Evolutionary conservation across 2,888 invertebrate species (phyloP).

Genomic region (Crepidodera aurea): DNA sequence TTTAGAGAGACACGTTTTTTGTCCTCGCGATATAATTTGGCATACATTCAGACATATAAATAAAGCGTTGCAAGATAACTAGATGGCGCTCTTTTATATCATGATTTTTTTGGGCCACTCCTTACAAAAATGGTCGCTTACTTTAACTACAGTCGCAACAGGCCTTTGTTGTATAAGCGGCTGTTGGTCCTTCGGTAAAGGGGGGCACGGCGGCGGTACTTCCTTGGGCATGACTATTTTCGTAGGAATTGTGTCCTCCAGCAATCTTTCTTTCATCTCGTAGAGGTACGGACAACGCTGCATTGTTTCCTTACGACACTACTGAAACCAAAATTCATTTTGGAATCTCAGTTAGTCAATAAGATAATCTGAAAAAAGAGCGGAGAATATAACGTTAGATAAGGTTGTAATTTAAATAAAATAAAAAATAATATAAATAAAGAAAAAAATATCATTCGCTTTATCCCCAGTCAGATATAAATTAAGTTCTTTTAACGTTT

Average conservation of each 20-base stretch:
- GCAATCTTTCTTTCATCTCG: slow-evolving; percentile 92
- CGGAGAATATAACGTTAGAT: neutral
- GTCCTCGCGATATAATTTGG: no score
- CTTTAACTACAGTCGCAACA: slow-evolving; percentile 90
- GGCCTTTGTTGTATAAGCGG: slow-evolving; percentile 64
- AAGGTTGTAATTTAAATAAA: neutral
- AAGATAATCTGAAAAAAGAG: slow-evolving; percentile 19
- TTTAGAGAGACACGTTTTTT: no score
- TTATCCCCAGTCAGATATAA: no score
- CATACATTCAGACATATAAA: no score
- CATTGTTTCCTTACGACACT: slow-evolving; percentile 69
- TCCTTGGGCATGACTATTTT: slow-evolving; percentile 67
- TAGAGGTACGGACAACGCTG: slow-evolving; percentile 91
- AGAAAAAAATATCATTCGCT: no score
- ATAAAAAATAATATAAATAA: no score
- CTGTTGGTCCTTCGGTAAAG: slow-evolving; percentile 61
- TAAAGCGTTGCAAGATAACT: no score
- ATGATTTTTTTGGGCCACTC: no score
- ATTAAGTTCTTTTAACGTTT: no score
- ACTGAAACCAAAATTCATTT: slow-evolving; percentile 52
- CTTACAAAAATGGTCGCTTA: slow-evolving; percentile 60
- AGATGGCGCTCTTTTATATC: no score
- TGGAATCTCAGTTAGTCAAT: slow-evolving; percentile 25
- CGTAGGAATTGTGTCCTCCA: slow-evolving; percentile 75
- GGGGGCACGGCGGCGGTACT: slow-evolving; percentile 59